These are phyloP conservation scores for Gymnodraco acuticeps DNA, from an alignment of 2,797 vertebrate species.

Conservation along the genomic window DNA sequence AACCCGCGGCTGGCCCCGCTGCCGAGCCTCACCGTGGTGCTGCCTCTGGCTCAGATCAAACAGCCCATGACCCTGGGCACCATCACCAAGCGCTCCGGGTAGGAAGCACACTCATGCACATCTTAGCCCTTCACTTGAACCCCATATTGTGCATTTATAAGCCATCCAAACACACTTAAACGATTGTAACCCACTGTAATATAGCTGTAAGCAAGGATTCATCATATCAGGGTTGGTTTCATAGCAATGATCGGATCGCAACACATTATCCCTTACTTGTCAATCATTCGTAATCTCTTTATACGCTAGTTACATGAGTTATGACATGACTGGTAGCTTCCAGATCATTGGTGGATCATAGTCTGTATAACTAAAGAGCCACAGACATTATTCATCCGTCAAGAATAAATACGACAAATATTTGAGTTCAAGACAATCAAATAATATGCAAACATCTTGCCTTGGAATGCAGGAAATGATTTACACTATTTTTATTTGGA, in stretches of 20 bases:
- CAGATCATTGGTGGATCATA: no score
- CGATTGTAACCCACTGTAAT: no score
- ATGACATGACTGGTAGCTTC: no score
- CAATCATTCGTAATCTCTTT: neutral
- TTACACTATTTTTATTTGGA: no score
- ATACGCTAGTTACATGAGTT: neutral
- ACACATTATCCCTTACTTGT: neutral
- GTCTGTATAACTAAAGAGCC: no score
- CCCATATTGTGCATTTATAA: neutral
- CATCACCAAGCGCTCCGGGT: slow-evolving; percentile 98
- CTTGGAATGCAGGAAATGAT: no score
- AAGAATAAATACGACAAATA: no score
- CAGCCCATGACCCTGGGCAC: slow-evolving; percentile 97
- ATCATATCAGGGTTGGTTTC: no score
- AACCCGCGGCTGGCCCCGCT: slow-evolving; percentile 94
- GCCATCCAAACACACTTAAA: neutral
- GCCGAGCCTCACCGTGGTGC: slow-evolving; percentile 92
- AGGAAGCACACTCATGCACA: slow-evolving; percentile 67
- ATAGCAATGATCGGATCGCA: no score
- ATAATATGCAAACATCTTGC: no score
- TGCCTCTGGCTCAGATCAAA: slow-evolving; percentile 97
- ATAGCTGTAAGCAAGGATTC: neutral
- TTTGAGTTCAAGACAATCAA: no score
- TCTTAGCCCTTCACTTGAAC: neutral
- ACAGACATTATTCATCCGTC: no score